Percentiles rank a stretch among this genome's conserved stretches.
Evolutionary conservation across 2,888 invertebrate genomes (phyloP).

Genomic region (Thymelicus sylvestris): DNA sequence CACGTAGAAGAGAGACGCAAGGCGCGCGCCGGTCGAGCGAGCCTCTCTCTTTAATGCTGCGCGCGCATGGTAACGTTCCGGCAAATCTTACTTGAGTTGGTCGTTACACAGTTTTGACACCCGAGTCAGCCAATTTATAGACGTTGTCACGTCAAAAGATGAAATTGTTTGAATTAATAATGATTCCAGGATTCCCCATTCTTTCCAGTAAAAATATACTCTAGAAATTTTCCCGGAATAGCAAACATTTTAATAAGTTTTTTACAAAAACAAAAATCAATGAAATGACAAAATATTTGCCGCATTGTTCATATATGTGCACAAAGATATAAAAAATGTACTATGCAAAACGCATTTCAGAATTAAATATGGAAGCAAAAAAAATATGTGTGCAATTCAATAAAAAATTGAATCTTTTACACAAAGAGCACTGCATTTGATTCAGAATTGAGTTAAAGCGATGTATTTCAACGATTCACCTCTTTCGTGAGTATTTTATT

Average conservation of each 20-base stretch:
- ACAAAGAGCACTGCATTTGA: not conserved
- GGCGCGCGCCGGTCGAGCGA: too few relatives aligned
- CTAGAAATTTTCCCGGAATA: too few relatives aligned
- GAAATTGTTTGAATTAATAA: too few relatives aligned
- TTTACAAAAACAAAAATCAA: not conserved
- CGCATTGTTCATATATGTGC: not conserved
- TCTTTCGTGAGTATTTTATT: slow-evolving; percentile 14
- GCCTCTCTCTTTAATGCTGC: too few relatives aligned
- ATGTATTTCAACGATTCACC: slow-evolving; percentile 15
- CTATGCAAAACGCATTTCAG: not conserved
- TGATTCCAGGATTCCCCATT: too few relatives aligned
- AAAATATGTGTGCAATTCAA: not conserved
- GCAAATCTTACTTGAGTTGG: too few relatives aligned
- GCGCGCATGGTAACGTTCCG: too few relatives aligned
- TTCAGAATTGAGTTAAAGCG: slow-evolving; percentile 22
- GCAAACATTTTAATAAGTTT: not conserved
- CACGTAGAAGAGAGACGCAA: too few relatives aligned
- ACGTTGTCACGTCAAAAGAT: too few relatives aligned
- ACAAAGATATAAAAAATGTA: not conserved
- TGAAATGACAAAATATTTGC: not conserved
- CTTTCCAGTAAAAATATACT: too few relatives aligned
- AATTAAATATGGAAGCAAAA: not conserved
- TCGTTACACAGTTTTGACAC: too few relatives aligned
- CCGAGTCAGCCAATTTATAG: too few relatives aligned
- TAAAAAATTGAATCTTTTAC: not conserved